Evolutionary conservation across 2,113 vertebrate genomes (phyloP).

Genomic region (Synodontis membranacea): DNA sequence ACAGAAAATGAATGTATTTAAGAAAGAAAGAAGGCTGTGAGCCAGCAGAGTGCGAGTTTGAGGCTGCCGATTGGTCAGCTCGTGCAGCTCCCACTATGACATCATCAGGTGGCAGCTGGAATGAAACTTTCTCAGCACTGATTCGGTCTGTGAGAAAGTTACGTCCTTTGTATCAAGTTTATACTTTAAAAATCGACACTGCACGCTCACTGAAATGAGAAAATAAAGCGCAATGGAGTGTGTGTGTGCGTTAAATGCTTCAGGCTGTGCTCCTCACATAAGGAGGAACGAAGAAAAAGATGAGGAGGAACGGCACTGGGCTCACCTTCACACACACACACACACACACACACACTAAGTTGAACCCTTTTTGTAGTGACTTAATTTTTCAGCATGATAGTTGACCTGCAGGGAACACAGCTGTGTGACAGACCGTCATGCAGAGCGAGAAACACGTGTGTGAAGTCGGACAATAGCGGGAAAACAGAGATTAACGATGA

Average conservation of each 20-base stretch:
- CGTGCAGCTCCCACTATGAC: not conserved
- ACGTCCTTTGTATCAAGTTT: not conserved
- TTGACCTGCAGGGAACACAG: not conserved
- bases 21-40: not conserved
- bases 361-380: not conserved
- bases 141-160: not conserved
- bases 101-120: slow-evolving; percentile 3
- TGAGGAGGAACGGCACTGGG: slow-evolving; percentile 1
- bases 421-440: slow-evolving; percentile 22
- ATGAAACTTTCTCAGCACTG: not conserved
- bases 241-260: not conserved
- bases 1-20: not conserved
- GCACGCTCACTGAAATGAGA: not conserved
- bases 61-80: not conserved
- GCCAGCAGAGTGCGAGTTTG: not conserved
- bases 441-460: slow-evolving; percentile 56
- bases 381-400: not conserved
- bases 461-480: slow-evolving; percentile 51
- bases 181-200: not conserved
- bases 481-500: slow-evolving; percentile 67
- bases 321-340: slow-evolving; percentile 20
- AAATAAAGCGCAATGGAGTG: not conserved
- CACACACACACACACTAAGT: not conserved
- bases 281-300: not conserved
- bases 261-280: not conserved